Evolutionary conservation across 1,140 invertebrate species (phyloP).

Genomic region (Aphidius ervi): DNA sequence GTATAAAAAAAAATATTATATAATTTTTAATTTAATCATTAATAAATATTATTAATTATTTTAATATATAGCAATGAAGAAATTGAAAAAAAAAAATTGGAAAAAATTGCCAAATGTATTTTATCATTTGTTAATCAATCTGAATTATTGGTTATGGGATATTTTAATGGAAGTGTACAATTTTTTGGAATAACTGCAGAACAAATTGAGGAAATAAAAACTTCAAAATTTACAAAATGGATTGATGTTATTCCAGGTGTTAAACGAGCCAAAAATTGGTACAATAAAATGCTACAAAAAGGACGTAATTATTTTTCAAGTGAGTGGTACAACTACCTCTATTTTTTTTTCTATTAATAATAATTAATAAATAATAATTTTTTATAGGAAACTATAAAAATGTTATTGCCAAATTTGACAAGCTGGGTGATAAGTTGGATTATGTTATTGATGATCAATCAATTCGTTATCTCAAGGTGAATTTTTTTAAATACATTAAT

Average conservation of each 20-base stretch:
- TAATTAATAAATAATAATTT: constrained; percentile 2
- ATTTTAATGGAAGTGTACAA: constrained; percentile 36
- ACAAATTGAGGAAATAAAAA: constrained; percentile 19
- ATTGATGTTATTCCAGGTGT: constrained; percentile 39
- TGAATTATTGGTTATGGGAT: constrained; percentile 39
- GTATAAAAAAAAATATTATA: constrained; percentile 11
- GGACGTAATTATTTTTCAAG: constrained; percentile 34
- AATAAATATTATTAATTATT: background rate
- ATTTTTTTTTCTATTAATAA: constrained; percentile 8
- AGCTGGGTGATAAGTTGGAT: constrained; percentile 34
- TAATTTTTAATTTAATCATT: background rate
- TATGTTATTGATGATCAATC: constrained; percentile 35
- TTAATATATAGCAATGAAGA: constrained; percentile 31
- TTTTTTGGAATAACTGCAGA: constrained; percentile 37
- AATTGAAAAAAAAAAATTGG: constrained; percentile 34
- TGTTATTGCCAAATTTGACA: constrained; percentile 33
- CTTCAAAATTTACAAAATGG: constrained; percentile 34
- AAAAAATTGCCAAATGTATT: constrained; percentile 35
- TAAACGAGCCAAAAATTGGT: constrained; percentile 31
- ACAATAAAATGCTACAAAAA: constrained; percentile 33
- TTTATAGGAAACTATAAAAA: constrained; percentile 33
- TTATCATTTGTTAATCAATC: constrained; percentile 32
- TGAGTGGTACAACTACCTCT: constrained; percentile 22
- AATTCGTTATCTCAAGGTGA: constrained; percentile 34
- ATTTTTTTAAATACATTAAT: background rate